These are phyloP conservation scores for Yasuhikotakia modesta DNA, from an alignment of 2,797 vertebrate genomes.

Conservation along the genomic window DNA sequence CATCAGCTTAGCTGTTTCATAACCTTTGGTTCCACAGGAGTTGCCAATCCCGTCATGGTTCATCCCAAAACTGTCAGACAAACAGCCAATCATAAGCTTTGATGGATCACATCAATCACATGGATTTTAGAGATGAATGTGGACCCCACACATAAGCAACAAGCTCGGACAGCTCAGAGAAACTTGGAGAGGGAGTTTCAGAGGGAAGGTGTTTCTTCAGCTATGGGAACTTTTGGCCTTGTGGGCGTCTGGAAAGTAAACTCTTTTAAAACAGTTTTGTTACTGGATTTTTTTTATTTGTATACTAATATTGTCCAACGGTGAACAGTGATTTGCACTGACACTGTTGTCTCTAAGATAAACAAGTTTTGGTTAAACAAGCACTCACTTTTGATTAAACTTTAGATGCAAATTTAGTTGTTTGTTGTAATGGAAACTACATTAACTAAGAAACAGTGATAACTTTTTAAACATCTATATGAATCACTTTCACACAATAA, in stretches of 20 bases:
- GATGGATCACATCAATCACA: conserved; percentile 31
- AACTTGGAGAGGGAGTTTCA: background rate
- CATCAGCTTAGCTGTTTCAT: conserved; percentile 98
- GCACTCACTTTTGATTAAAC: too few relatives aligned
- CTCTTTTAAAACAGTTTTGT: background rate
- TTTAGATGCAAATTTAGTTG: too few relatives aligned
- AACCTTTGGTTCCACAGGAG: conserved; percentile 96
- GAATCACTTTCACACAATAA: too few relatives aligned
- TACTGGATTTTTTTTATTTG: background rate
- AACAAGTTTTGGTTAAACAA: too few relatives aligned
- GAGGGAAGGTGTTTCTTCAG: background rate
- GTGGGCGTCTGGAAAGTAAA: background rate
- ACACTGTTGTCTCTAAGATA: too few relatives aligned
- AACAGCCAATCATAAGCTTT: conserved; percentile 46
- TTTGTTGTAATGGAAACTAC: too few relatives aligned
- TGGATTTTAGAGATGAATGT: background rate
- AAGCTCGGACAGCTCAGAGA: conserved; percentile 47
- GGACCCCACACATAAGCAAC: conserved; percentile 29
- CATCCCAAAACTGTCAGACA: conserved; percentile 93
- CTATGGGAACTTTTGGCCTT: background rate
- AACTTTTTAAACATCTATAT: too few relatives aligned
- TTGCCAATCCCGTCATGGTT: conserved; percentile 99
- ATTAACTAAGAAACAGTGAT: too few relatives aligned
- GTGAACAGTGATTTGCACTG: too few relatives aligned
- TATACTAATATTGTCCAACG: background rate